Conservation (phyloP, 2,888 invertebrate species). For the Sesia apiformis region DNA sequence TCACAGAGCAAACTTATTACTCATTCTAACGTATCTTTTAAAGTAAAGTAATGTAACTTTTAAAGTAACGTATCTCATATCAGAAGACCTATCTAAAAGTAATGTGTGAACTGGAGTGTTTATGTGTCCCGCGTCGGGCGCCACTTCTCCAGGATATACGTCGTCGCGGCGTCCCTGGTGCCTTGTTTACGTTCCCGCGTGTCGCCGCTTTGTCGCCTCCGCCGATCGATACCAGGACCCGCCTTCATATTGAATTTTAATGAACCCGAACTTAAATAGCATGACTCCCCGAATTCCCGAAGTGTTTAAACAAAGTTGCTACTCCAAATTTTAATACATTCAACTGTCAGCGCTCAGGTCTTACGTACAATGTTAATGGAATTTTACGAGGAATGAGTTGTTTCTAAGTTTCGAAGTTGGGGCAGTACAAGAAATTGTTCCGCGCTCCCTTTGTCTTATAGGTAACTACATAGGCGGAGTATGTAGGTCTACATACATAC, state of each 20-base stretch:
- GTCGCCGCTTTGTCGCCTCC: conserved; percentile 1
- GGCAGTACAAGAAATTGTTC: conserved; percentile 23
- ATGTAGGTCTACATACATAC: too few relatives aligned
- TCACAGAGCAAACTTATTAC: too few relatives aligned
- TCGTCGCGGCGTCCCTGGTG: conserved; percentile 4
- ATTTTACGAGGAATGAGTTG: conserved; percentile 24
- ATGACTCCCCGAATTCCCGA: conserved; percentile 19
- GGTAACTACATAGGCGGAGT: too few relatives aligned
- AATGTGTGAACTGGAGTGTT: not conserved
- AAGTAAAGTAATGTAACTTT: too few relatives aligned
- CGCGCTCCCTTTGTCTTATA: conserved; percentile 8
- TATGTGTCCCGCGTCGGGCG: conserved; percentile 2
- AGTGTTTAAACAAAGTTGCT: conserved; percentile 17
- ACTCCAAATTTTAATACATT: conserved; percentile 36
- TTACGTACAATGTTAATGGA: conserved; percentile 31
- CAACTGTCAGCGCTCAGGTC: conserved; percentile 28
- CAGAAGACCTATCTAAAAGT: too few relatives aligned
- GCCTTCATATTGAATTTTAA: conserved; percentile 50
- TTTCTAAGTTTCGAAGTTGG: conserved; percentile 18
- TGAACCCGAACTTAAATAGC: conserved; percentile 41
- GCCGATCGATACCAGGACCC: conserved; percentile 32
- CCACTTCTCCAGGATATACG: not conserved
- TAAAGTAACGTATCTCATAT: too few relatives aligned
- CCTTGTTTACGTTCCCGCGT: conserved; percentile 11
- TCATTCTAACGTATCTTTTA: too few relatives aligned